A percentile compares a stretch with the other conserved stretches of the same genome.
Evolutionary conservation across 2,888 invertebrate genomes (phyloP).

Genomic region (Scelioninae gen. 1): DNA sequence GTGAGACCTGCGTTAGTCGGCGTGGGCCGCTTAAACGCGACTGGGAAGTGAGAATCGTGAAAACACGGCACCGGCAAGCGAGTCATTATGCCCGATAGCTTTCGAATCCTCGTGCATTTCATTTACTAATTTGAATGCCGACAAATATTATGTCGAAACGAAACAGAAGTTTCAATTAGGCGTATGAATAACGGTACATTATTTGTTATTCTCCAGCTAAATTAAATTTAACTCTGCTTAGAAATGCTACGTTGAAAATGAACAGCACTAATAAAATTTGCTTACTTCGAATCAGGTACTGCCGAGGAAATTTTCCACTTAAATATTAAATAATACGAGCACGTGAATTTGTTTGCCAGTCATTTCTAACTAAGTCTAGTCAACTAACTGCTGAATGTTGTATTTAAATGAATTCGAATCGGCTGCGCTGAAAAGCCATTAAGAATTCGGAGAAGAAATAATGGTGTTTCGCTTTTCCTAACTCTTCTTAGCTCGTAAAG

Average conservation of each 20-base stretch:
- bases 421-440: constrained; percentile 8
- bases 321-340: no score
- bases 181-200: constrained; percentile 15
- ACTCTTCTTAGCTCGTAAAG: constrained; percentile 28
- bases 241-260: background rate
- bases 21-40: constrained; percentile 42
- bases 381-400: no score
- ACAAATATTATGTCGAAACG: constrained; percentile 29
- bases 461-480: constrained; percentile 40
- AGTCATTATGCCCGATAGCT: constrained; percentile 49
- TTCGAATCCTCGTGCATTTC: constrained; percentile 53
- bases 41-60: constrained; percentile 55
- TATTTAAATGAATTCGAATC: constrained; percentile 13
- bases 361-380: no score
- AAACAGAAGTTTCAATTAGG: constrained; percentile 45
- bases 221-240: background rate
- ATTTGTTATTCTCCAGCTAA: background rate
- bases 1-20: constrained; percentile 35
- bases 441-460: constrained; percentile 8
- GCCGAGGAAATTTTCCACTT: no score
- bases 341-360: no score
- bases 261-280: no score
- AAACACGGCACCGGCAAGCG: constrained; percentile 28
- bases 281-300: no score
- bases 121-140: constrained; percentile 50